Percentiles rank a stretch among this genome's conserved stretches.
Conservation (phyloP, 1,140 invertebrate genomes). For the Diachasma alloeum region DNA sequence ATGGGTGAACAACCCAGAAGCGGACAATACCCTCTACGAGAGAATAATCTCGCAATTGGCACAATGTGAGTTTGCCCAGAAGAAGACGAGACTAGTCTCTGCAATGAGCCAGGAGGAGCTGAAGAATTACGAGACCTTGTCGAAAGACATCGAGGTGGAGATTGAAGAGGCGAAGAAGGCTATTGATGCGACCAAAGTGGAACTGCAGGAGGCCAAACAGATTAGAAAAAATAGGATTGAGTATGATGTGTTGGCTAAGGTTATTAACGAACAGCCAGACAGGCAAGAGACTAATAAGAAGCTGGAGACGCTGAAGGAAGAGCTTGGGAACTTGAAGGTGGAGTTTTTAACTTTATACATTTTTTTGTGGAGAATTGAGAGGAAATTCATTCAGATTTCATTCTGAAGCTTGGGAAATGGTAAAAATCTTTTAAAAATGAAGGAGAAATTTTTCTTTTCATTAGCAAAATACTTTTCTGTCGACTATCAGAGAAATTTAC, state of each 20-base stretch:
- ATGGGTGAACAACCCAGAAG: constrained; percentile 81
- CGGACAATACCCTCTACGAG: constrained; percentile 74
- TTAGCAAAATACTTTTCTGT: no score
- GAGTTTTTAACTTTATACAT: not conserved
- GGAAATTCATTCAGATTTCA: no score
- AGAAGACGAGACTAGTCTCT: constrained; percentile 81
- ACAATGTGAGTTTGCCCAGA: constrained; percentile 88
- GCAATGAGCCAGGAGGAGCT: constrained; percentile 86
- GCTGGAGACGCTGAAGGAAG: constrained; percentile 76
- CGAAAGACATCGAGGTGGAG: constrained; percentile 77
- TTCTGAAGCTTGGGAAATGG: no score
- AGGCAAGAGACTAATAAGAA: constrained; percentile 83
- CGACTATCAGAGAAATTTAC: no score
- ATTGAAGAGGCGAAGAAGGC: constrained; percentile 79
- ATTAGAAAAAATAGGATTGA: constrained; percentile 89
- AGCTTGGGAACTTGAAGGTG: constrained; percentile 73
- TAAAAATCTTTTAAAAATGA: no score
- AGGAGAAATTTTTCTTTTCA: no score
- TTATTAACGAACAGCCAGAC: constrained; percentile 90
- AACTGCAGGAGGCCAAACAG: constrained; percentile 82
- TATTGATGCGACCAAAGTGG: constrained; percentile 78
- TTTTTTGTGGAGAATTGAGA: no score
- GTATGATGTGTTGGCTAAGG: constrained; percentile 90
- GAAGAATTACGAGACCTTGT: constrained; percentile 83
- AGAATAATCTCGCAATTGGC: constrained; percentile 82